phyloP scores from a whole-genome alignment of 1,140 invertebrate genomes.

The Drosophila persimilis region DNA sequence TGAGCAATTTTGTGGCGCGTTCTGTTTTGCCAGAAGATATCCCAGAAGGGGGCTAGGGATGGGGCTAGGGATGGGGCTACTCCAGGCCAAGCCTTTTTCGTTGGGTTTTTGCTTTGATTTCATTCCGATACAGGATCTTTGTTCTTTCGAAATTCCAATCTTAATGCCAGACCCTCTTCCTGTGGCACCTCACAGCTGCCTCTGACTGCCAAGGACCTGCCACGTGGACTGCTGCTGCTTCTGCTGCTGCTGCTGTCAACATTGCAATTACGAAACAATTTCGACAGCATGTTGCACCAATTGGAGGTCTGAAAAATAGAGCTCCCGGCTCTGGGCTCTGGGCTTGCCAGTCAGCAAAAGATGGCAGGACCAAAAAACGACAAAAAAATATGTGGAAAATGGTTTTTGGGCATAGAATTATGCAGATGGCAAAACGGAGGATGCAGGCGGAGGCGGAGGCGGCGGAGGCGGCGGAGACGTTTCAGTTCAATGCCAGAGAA shows the following conservation, averaged over 20 bases:
- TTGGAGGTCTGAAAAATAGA: constrained; percentile 59
- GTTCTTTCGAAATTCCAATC: not conserved
- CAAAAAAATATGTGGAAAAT: constrained; percentile 40
- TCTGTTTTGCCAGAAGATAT: constrained; percentile 34
- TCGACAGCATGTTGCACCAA: constrained; percentile 74
- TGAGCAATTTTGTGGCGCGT: constrained; percentile 61
- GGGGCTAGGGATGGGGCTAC: not conserved
- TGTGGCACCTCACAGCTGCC: too few relatives aligned
- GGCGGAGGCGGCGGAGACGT: not conserved
- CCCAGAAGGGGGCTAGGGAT: not conserved
- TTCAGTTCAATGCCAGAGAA: constrained; percentile 55
- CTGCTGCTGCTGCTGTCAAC: constrained; percentile 48
- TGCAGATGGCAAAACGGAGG: constrained; percentile 53
- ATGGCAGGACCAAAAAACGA: constrained; percentile 46
- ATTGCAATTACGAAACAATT: constrained; percentile 80
- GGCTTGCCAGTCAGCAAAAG: constrained; percentile 66
- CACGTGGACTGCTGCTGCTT: constrained; percentile 23
- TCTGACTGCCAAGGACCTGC: constrained; percentile 16
- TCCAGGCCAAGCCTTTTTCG: not conserved
- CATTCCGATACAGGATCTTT: too few relatives aligned
- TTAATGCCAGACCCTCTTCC: too few relatives aligned
- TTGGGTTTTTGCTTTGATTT: too few relatives aligned
- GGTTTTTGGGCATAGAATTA: constrained; percentile 70
- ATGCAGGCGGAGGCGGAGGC: not conserved
- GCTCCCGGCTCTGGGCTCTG: not conserved